Evolutionary conservation across 2,113 vertebrate genomes (phyloP).

Genomic region (Rhipidura dahli): DNA sequence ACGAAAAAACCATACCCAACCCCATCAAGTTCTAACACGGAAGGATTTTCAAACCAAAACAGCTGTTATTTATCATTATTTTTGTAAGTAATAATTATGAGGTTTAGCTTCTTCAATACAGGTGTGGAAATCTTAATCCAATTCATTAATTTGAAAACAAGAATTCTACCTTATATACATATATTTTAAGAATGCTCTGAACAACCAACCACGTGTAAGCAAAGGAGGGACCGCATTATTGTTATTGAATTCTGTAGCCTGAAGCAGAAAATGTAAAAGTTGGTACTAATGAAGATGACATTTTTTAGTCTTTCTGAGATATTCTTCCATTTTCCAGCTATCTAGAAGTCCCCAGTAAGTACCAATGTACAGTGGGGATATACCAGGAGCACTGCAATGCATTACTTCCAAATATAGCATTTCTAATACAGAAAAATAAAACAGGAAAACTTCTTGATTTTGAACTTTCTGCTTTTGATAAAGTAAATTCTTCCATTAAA

Average conservation of each 20-base stretch:
- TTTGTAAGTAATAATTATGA: neutral
- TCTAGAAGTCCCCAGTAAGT: neutral
- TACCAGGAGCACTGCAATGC: neutral
- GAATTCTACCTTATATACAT: neutral
- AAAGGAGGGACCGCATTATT: neutral
- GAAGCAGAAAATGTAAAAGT: neutral
- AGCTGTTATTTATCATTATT: neutral
- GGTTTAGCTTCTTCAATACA: neutral
- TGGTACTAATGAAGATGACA: neutral
- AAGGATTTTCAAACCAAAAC: neutral
- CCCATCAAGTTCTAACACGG: neutral
- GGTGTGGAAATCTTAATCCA: neutral
- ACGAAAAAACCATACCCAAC: neutral
- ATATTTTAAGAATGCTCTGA: neutral
- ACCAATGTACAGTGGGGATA: neutral
- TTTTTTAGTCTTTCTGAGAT: neutral
- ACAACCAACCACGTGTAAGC: neutral
- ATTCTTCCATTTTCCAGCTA: neutral
- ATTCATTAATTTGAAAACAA: neutral
- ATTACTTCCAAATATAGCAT: rapidly evolving
- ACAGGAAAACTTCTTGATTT: neutral
- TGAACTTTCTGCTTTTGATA: neutral
- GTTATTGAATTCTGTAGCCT: neutral
- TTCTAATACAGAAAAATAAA: neutral
- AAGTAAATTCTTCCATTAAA: neutral